Evolutionary conservation across 2,888 invertebrate genomes (phyloP).

Genomic region (Phania funesta): DNA sequence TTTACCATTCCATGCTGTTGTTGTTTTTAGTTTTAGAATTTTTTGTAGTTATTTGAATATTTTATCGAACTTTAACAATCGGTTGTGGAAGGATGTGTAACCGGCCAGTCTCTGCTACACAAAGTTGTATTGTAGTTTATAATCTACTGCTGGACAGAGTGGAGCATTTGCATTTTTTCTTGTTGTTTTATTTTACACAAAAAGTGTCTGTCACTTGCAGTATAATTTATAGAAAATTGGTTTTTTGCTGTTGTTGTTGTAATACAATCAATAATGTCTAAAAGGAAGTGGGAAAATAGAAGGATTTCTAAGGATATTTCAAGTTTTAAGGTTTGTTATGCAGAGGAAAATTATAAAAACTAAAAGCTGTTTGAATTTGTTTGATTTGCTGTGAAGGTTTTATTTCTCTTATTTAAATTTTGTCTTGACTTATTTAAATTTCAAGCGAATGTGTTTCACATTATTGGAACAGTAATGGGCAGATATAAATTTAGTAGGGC

Average conservation of each 20-base stretch:
- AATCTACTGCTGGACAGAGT: slow-evolving; percentile 20
- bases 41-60: slow-evolving; percentile 48
- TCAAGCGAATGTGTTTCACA: background rate
- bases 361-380: too few relatives aligned
- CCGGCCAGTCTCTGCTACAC: slow-evolving; percentile 1
- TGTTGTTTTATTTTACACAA: background rate
- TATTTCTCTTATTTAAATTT: background rate
- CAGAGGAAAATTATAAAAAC: background rate
- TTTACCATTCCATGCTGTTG: slow-evolving; percentile 15
- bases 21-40: background rate
- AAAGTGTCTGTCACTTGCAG: slow-evolving; percentile 23
- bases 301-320: background rate
- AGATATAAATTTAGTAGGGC: background rate
- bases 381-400: background rate
- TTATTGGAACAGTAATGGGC: background rate
- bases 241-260: background rate
- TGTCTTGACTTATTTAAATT: background rate
- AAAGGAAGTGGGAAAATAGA: background rate
- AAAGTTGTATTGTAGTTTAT: slow-evolving; percentile 33
- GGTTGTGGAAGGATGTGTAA: background rate
- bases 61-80: slow-evolving; percentile 36
- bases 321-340: background rate
- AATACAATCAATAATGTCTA: background rate
- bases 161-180: background rate
- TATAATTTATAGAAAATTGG: background rate